Base-by-base conservation (phyloP, 2,113 vertebrate genomes). In the Nothoprocta perdicaria region DNA sequence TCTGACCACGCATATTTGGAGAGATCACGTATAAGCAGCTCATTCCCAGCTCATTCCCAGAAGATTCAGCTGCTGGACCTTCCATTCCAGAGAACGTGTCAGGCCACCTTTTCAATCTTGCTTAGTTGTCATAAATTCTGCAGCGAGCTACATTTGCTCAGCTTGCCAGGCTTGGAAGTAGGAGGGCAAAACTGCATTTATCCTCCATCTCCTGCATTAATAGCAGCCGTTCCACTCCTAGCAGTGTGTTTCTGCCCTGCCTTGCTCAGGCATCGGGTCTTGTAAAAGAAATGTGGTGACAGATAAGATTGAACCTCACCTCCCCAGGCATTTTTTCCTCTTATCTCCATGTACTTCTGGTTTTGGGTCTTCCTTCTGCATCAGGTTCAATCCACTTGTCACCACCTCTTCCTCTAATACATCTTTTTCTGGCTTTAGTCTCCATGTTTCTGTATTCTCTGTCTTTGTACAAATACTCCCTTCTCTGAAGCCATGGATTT, bases 171-270 rank as follows among this genome's bases (percentile, higher is more conserved):
- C 57, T 76, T 53, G 26, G 38, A 82, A 72, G 72, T 3, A 5
- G 41, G 62, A 73, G 38, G 73, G 4, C 33, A 63, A 88, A 83
- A 72, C 9, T 18, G 14, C 12, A 22, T 76, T 79, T 48, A 26
- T 2, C 18, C 57, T 46, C 15, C 16, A 23, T 16, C 38, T n/a
- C n/a, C 65, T 31, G 58, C 43, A 41, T 21, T 16, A 60, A 40
- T 10, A 60, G 38, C 57, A 55, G 33, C 80, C 50, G 31, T 35
- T 61, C 43, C 21, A 3, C 15, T 48, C 52, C 80, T 83, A 60
- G 53, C 1, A 38, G 12, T 2, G 2, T 10, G 5, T 12, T 67
- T 60, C 27, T 53, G 23, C 33, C 46, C 0, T 11, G 62, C 12
- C 45, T 58, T 52, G 80, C 57, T 82, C 46, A 35, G 61, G 27